These are phyloP conservation scores for Megaceryle maxima DNA, from an alignment of 2,113 vertebrate genomes.

Conservation along the genomic window DNA sequence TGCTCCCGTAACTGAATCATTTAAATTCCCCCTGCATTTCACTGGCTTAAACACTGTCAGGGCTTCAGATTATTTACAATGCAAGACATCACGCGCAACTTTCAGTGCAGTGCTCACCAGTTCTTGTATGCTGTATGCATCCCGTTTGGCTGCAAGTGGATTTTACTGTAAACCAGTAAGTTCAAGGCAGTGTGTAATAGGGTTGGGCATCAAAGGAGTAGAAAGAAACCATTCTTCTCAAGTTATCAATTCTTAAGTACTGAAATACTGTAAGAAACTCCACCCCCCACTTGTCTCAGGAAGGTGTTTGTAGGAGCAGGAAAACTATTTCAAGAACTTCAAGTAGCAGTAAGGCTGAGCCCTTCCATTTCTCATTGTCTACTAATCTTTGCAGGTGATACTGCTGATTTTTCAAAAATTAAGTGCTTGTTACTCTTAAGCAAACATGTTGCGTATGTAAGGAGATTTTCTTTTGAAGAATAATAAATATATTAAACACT, in stretches of 20 bases:
- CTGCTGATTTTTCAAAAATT: background rate
- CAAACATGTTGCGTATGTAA: background rate
- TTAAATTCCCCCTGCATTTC: constrained; percentile 65
- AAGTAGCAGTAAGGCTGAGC: background rate
- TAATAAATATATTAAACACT: background rate
- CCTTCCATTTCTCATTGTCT: background rate
- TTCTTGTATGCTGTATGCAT: background rate
- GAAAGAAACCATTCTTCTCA: background rate
- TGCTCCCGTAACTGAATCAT: constrained; percentile 58
- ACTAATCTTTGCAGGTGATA: background rate
- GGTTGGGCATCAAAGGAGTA: background rate
- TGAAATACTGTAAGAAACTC: background rate
- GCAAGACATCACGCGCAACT: background rate
- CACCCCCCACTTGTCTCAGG: background rate
- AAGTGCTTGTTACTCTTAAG: background rate
- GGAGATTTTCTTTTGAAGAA: background rate
- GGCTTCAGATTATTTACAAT: constrained; percentile 54
- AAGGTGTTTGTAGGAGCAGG: background rate
- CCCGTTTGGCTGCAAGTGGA: background rate
- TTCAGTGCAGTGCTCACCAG: background rate
- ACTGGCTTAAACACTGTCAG: constrained; percentile 54
- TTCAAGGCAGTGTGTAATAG: background rate
- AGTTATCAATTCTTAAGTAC: background rate
- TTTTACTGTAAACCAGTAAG: background rate
- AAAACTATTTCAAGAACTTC: background rate